A percentile compares a stretch with the other conserved stretches of the same genome.
phyloP scores from a whole-genome alignment of 2,888 invertebrate species.

The Eupithecia centaureata region DNA sequence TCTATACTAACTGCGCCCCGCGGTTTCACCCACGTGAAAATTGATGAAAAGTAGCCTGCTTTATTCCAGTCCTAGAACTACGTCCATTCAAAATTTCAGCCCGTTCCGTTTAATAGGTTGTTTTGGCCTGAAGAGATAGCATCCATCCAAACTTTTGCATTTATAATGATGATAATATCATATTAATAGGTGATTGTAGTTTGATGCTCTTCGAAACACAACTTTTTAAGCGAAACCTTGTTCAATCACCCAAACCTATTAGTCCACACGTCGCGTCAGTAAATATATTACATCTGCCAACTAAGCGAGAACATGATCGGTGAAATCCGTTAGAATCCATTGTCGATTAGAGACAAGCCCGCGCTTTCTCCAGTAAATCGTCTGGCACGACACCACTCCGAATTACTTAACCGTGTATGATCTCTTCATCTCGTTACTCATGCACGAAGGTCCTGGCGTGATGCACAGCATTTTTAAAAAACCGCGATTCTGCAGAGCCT shows the following conservation, averaged over 20 bases:
- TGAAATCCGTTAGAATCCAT: constrained; percentile 64
- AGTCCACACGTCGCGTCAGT: too few relatives aligned
- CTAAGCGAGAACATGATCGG: constrained; percentile 49
- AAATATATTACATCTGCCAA: constrained; percentile 42
- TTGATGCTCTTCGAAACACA: too few relatives aligned
- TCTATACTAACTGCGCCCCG: too few relatives aligned
- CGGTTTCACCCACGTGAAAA: too few relatives aligned
- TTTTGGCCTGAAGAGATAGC: background rate
- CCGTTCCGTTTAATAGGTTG: background rate
- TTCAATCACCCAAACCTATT: too few relatives aligned
- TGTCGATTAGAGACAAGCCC: constrained; percentile 53
- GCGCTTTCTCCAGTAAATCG: constrained; percentile 62
- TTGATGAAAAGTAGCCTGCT: too few relatives aligned
- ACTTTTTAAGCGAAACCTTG: too few relatives aligned
- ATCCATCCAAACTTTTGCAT: background rate
- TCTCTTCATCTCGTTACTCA: constrained; percentile 39
- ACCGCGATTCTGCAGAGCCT: too few relatives aligned
- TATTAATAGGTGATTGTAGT: too few relatives aligned
- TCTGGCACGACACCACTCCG: constrained; percentile 52
- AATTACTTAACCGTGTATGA: constrained; percentile 49
- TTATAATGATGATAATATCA: too few relatives aligned
- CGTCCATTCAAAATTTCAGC: background rate
- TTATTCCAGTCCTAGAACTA: too few relatives aligned
- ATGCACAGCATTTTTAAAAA: constrained; percentile 17
- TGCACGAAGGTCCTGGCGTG: constrained; percentile 22